Base-by-base conservation (phyloP, 2,797 vertebrate species). In the Numenius phaeopus region DNA sequence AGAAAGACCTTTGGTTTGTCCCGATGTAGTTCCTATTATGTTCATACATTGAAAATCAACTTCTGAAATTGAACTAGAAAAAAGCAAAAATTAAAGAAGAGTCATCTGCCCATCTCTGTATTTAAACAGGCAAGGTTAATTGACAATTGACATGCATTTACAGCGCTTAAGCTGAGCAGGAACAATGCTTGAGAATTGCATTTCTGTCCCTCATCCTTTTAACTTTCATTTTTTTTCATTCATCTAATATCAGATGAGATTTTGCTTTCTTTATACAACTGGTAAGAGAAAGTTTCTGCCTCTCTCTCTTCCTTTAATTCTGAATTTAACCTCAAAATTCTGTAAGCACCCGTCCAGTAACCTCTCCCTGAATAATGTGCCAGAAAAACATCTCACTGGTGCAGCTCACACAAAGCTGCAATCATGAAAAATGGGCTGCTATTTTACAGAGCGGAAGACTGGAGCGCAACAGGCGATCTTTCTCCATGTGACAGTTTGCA, bases 71-170 rank as follows among this genome's bases (percentile, higher is more conserved):
- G 66, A 93, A 83, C 70, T 30, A 84, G 87, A 66, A 86, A 87
- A 87, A 90, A 73, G 22, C 49, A 71, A 78, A 96, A 96, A 87
- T 76, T 97, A 96, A 95, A 97, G 90, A 73, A 90, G 49, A 94
- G 55, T 92, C 80, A 95, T 96, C 87, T 95, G 90, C 87, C 83
- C 94, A 71, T 97, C 95, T 97, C 89, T 93, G 71, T 93, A 80
- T 96, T 97, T 97, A 96, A 95, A 87, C 71, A 94, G 81, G 67
- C 81, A 94, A 89, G 96, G 94, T 97, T 97, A 93, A 97, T 96
- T 96, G 95, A 94, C 93, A 95, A 89, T 92, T 96, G 93, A 94
- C 94, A 94, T 94, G 80, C 86, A 84, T 87, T 97, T 97, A 75
- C 81, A 93, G 55, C 61, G 83, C 93, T 93, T 77, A 90, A 87